Evolutionary conservation across 2,113 vertebrate species (phyloP).

Genomic region (Xiphorhynchus elegans): DNA sequence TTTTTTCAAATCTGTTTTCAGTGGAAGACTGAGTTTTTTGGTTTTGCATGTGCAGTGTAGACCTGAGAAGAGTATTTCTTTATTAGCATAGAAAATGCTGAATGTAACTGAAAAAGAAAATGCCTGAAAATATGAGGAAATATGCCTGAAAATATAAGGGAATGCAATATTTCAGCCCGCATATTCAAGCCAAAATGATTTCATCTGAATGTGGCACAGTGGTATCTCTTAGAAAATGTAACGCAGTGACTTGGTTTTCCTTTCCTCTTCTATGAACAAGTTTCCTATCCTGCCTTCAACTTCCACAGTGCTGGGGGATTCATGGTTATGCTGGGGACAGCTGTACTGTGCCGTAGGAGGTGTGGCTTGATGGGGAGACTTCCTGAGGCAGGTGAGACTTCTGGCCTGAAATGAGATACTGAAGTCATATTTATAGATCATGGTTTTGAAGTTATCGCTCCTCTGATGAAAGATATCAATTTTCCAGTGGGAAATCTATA

Average conservation of each 20-base stretch:
- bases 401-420: not conserved
- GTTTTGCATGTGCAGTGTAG: not conserved
- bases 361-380: not conserved
- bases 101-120: not conserved
- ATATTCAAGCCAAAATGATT: not conserved
- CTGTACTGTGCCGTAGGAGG: not conserved
- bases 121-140: not conserved
- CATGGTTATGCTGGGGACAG: rapidly evolving
- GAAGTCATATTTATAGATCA: not conserved
- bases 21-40: not conserved
- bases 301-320: not conserved
- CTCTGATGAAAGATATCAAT: not conserved
- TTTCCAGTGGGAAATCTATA: not conserved
- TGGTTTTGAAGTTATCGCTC: not conserved
- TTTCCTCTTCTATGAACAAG: not conserved
- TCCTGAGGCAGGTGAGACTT: not conserved
- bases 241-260: not conserved
- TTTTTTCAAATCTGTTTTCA: not conserved
- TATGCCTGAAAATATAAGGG: not conserved
- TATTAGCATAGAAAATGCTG: not conserved
- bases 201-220: not conserved
- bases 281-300: not conserved
- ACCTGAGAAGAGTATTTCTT: not conserved
- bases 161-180: not conserved
- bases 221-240: not conserved